Conservation (phyloP, 2,797 vertebrate genomes). For the Xiphophorus birchmanni region DNA sequence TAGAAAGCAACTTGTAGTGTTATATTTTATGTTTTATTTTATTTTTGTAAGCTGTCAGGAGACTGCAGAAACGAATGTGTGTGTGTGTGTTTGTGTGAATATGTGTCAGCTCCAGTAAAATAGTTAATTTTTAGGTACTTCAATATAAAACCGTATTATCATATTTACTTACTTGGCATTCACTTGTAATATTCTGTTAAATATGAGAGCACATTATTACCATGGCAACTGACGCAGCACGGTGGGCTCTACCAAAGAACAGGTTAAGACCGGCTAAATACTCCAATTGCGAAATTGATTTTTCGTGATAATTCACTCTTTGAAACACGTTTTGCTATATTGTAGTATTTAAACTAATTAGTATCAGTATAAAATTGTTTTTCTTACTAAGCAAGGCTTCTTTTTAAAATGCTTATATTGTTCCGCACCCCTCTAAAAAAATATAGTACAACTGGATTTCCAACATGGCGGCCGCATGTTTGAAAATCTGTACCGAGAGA, state of each 20-base stretch:
- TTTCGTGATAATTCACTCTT: accelerated
- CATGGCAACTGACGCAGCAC: constrained; percentile 76
- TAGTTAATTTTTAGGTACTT: background rate
- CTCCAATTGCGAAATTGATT: accelerated
- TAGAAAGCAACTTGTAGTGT: too few species aligned
- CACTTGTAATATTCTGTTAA: background rate
- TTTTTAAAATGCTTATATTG: accelerated
- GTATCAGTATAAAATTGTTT: accelerated
- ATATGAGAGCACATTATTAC: constrained; percentile 46
- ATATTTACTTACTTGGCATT: background rate
- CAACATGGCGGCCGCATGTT: constrained; percentile 68
- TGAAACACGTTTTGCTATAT: background rate
- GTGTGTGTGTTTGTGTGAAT: too few species aligned
- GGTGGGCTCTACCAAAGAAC: constrained; percentile 61
- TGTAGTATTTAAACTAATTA: accelerated
- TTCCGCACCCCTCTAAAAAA: background rate
- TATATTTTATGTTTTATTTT: too few species aligned
- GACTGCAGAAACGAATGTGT: too few species aligned
- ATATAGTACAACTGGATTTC: constrained; percentile 26
- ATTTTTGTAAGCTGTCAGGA: too few species aligned
- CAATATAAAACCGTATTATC: background rate
- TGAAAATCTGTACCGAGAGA: constrained; percentile 30
- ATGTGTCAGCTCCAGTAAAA: background rate
- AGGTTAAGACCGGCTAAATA: background rate
- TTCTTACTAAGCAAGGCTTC: accelerated